Evolutionary conservation across 2,797 vertebrate species (phyloP).

Genomic region (Anas bahamensis): DNA sequence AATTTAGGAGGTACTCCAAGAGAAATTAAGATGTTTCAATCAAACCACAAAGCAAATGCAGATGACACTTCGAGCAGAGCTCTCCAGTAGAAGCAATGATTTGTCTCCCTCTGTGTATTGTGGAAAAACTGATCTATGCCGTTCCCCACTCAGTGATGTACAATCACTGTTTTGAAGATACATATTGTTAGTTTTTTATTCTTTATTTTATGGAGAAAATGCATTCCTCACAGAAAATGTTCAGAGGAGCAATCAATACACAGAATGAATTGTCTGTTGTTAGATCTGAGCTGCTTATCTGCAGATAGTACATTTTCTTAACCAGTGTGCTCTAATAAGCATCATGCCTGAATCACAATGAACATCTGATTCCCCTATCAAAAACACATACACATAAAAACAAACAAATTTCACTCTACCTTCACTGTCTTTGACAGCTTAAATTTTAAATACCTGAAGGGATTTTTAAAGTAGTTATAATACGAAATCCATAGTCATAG

Average conservation of each 20-base stretch:
- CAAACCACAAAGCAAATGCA: background rate
- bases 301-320: constrained; percentile 1
- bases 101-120: background rate
- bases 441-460: constrained; percentile 12
- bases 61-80: background rate
- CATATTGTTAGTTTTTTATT: background rate
- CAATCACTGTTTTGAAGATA: background rate
- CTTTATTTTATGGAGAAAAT: background rate
- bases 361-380: background rate
- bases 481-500: background rate
- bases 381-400: background rate
- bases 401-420: background rate
- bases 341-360: constrained; percentile 7
- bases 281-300: background rate
- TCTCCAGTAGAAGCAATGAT: background rate
- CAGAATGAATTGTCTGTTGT: constrained; percentile 10
- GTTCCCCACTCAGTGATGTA: background rate
- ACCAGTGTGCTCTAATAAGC: background rate
- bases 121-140: background rate
- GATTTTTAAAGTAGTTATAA: background rate
- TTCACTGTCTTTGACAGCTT: background rate
- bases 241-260: constrained; percentile 1
- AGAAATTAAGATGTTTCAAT: background rate
- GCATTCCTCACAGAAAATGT: constrained; percentile 8
- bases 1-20: background rate